Percentiles rank a stretch among this genome's conserved stretches.
phyloP scores from a whole-genome alignment of 1,140 invertebrate species.

The Solenopsis fugax region DNA sequence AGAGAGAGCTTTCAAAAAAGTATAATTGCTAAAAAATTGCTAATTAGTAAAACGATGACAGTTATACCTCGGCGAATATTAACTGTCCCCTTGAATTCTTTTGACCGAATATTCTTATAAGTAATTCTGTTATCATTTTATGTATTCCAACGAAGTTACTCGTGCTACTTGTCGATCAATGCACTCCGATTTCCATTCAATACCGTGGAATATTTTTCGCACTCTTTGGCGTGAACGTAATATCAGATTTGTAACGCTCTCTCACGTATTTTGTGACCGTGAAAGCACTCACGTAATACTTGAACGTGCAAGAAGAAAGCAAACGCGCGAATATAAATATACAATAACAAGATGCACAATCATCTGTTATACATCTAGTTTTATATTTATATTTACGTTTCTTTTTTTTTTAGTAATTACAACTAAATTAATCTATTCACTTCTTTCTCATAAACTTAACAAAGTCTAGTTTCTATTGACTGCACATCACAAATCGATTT shows the following conservation, averaged over 20 bases:
- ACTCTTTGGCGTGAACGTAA: constrained; percentile 9
- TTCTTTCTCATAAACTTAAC: neutral
- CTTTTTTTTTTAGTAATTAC: neutral
- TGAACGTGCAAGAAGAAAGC: constrained; percentile 8
- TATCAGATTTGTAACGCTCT: constrained; percentile 37
- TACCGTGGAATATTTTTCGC: constrained; percentile 16
- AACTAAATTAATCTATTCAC: neutral
- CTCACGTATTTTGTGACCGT: constrained; percentile 63
- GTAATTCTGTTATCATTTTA: neutral
- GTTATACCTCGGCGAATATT: neutral
- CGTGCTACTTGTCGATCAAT: constrained; percentile 6
- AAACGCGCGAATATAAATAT: constrained; percentile 48
- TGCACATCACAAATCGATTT: neutral
- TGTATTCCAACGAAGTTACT: neutral
- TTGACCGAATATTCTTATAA: neutral
- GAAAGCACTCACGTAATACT: constrained; percentile 49
- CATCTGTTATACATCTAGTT: constrained; percentile 14
- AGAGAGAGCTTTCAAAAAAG: neutral
- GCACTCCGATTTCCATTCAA: constrained; percentile 1
- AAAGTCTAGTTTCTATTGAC: neutral
- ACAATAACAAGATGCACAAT: constrained; percentile 57
- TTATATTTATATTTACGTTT: neutral
- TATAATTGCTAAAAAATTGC: neutral
- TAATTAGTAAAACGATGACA: neutral
- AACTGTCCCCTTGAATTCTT: neutral